Evolutionary conservation across 2,797 vertebrate genomes (phyloP), one percentile per base, ranked within the genome.

Genomic region (Remorina albescens): DNA sequence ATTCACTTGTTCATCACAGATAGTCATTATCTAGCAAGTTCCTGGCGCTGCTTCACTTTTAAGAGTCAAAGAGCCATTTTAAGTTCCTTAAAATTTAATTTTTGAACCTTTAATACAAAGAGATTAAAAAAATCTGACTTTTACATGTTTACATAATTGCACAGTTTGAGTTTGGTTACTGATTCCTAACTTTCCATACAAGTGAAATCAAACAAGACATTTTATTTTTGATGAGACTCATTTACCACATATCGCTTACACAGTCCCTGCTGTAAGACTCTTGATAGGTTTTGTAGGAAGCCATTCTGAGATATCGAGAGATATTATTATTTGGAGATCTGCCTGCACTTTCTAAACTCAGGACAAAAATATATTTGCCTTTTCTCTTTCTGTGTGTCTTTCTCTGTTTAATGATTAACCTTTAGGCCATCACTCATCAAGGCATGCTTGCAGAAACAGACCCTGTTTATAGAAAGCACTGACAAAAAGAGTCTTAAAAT

Each of bases 331-430:
- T 67, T 67, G 23, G 13, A 53, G 46, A 62, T 70, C 39, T 25
- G 46, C 18, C 49, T 78, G 42, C 5, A 49, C 49, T 77, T 55
- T 78, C 67, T 60, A 25, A 54, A 67, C 21, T 28, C 69, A 47
- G 68, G 60, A 61, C 51, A 74, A 77, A 74, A 74, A 83, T 75
- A 50, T 70, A 61, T 81, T 78, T 79, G 46, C 59, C 64, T 67
- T 67, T 57, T 74, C 76, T 50, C 55, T 71, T 61, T 60, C 58
- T 59, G 44, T 74, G 74, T 63, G 49, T 72, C 76, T 74, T 62
- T n/a, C 77, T 78, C 19, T 18, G 69, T 78, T 78, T 84, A 93
- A 91, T 92, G 41, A 91, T 91, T 91, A 91, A 89, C 90, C 26
- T 70, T 66, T 50, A 75, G 74, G 81, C 62, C 63, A 67, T 74